Base-by-base conservation (phyloP, 2,797 vertebrate genomes). In the Eleutherodactylus coqui region DNA sequence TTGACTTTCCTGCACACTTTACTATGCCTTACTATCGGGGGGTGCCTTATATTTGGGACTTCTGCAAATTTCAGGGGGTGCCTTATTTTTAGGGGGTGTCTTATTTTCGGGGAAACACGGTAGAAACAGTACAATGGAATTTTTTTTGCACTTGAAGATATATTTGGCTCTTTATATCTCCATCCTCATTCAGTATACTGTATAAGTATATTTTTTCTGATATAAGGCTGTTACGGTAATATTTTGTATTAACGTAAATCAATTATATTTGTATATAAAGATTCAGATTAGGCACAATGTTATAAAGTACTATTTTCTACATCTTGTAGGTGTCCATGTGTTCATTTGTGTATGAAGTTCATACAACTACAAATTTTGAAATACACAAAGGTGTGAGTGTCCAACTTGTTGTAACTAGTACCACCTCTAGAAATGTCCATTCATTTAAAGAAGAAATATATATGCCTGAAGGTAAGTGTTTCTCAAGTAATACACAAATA, bases 381-480 rank as follows among this genome's bases (percentile, higher is more conserved):
- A 1, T 78, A 16, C 76, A 78, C 51, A 78, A 58, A 38, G 76
- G 76, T 27, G 0, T 78, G 11, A 51, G 29, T 47, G 43, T 34
- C 7, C 45, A 53, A 32, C 43, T 76, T 32, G 8, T 0, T 5
- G 34, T 55, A 58, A 24, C 1, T 38, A 14, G 3, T 32, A 1
- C 1, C 0, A 1, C 1, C 0, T 8, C 19, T 6, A 55, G 24
- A 0, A 5, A 6, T 24, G 9, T 55, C 7, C 1, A 58, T 41
- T 21, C 0, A 1, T 29, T 47, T 29, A 17, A 41, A 27, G 24
- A 16, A 4, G 4, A 27, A 27, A 36, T 27, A 58, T 38, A 62
- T 16, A 45, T 41, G 16, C 78, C 78, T 64, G 24, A 79, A 62
- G 78, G 78, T 79, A 79, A 79, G 51, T 45, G 24, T 43, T 45